These are phyloP conservation scores for Sclerodermus sp. DNA, from an alignment of 2,888 invertebrate genomes.

Conservation along the genomic window DNA sequence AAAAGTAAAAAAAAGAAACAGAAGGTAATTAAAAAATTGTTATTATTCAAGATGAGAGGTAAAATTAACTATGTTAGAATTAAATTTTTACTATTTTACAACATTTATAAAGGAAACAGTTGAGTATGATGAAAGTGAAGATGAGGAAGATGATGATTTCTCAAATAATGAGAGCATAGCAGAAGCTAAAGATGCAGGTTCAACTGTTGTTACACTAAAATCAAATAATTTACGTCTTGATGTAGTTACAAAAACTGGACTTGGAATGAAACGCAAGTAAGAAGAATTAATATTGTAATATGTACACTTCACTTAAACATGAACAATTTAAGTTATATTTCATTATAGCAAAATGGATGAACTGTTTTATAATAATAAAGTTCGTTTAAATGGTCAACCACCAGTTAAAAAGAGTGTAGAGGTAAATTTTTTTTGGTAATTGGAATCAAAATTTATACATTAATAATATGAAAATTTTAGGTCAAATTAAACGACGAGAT, in stretches of 20 bases:
- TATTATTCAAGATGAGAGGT: constrained; percentile 13
- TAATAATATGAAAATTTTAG: constrained; percentile 51
- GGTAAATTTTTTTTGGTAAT: constrained; percentile 57
- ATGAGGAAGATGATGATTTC: constrained; percentile 60
- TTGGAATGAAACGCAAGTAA: constrained; percentile 75
- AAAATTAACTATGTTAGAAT: not conserved
- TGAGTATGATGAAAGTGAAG: too few species aligned
- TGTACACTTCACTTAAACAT: constrained; percentile 3
- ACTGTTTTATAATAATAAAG: constrained; percentile 78
- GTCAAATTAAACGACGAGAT: constrained; percentile 73
- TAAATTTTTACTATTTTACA: too few species aligned
- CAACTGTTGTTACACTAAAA: constrained; percentile 67
- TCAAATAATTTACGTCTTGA: constrained; percentile 73
- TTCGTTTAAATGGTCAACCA: constrained; percentile 78
- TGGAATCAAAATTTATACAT: constrained; percentile 13
- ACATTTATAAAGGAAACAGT: too few species aligned
- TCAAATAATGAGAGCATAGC: too few species aligned
- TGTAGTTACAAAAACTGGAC: constrained; percentile 68
- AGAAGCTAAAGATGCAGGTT: constrained; percentile 61
- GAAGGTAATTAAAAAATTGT: not conserved
- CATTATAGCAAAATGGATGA: constrained; percentile 73
- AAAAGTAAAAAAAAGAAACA: too few species aligned
- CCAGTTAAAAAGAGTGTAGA: constrained; percentile 73
- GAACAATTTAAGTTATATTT: constrained; percentile 6
- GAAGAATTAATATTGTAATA: constrained; percentile 26